Evolutionary conservation across 2,888 invertebrate species (phyloP), one percentile per base, ranked within the genome.

Genomic region (Cheilosia vernalis): DNA sequence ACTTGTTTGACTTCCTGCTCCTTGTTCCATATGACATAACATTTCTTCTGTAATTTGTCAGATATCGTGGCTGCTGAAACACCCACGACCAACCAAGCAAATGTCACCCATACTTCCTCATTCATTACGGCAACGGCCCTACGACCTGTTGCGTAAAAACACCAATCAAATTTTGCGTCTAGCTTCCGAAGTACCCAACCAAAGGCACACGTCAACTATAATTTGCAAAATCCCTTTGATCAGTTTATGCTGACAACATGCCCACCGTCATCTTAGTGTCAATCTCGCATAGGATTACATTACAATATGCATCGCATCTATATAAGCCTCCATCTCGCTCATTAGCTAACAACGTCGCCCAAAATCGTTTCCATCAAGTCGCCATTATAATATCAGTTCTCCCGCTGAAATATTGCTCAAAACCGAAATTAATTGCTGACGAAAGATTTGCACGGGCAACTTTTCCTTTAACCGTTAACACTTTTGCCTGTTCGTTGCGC

Each of bases 381-480:
- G 58, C 66, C 58, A 30, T 49, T 17, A 44, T 76, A 76, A 42
- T 63, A 19, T 56, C 33, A 21, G 4, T 13, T 55, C 21, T 61
- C 24, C 44, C 27, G 53, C 24, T 82, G 70, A 82, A 72, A 82
- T 78, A 72, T 82, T 70, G 56, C 73, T 30, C 64, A 66, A 79
- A 67, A 58, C 49, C 73, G 42, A 79, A 83, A 83, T 83, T 83
- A 83, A 83, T 83, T 83, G 83, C 83, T 83, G 72, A 72, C 67
- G 67, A 79, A 83, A 67, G 73, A 67, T 72, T 69, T 81, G 55
- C 74, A 67, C 13, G 19, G 21, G 13, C 47, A 58, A 56, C 63
- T 40, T 72, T 72, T 70, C 63, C 78, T 72, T 61, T 49, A 66
- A 66, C 72, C 82, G 72, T 78, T 83, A 72, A 61, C 21, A 67